Evolutionary conservation across 23 tunicate species (phyloP).

Genomic region (Ciona savignyi): DNA sequence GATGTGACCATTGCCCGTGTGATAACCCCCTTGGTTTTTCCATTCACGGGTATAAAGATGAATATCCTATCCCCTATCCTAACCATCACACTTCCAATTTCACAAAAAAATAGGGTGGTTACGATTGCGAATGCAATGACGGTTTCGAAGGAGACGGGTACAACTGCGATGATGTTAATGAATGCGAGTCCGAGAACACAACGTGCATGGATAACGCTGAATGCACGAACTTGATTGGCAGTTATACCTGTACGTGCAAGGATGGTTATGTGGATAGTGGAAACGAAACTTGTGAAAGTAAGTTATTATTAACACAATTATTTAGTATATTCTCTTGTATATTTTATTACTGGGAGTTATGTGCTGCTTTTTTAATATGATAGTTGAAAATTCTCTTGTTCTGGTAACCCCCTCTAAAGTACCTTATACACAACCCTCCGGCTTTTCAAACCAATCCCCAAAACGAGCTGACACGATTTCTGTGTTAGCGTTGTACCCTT

Average conservation of each 20-base stretch:
- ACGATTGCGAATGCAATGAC: constrained; percentile 7
- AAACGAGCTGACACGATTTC: too few species aligned
- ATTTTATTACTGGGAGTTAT: too few species aligned
- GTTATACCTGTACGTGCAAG: background rate
- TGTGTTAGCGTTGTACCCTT: too few species aligned
- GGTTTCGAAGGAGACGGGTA: background rate
- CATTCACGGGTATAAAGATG: background rate
- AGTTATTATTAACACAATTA: too few species aligned
- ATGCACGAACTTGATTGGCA: background rate
- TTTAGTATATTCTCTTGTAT: too few species aligned
- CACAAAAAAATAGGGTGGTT: background rate
- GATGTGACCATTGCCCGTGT: background rate
- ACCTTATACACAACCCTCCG: too few species aligned
- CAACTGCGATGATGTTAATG: background rate
- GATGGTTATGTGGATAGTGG: constrained; percentile 2
- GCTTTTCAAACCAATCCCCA: too few species aligned
- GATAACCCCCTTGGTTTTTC: background rate
- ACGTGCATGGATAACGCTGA: background rate
- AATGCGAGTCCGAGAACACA: background rate
- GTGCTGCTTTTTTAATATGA: too few species aligned
- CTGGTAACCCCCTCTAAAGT: too few species aligned
- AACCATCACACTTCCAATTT: background rate
- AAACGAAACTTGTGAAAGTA: too few species aligned
- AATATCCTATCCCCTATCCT: background rate
- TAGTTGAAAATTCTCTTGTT: too few species aligned